Conservation (phyloP, 2,888 invertebrate species). For the Pyrrhia umbra region DNA sequence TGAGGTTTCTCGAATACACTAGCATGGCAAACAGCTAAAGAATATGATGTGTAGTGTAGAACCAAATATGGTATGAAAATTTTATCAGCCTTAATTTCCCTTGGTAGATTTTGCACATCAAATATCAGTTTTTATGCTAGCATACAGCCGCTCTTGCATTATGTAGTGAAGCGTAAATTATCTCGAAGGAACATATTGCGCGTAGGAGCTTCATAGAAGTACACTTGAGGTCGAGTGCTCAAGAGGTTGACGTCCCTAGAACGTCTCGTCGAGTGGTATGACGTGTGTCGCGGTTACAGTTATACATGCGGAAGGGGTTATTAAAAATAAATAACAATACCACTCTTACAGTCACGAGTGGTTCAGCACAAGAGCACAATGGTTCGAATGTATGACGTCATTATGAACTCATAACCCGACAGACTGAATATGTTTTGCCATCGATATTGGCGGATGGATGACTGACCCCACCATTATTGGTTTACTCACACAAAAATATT, state of each 20-base stretch:
- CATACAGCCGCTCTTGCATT: constrained; percentile 66
- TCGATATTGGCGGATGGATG: constrained; percentile 14
- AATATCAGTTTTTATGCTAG: constrained; percentile 65
- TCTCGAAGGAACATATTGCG: constrained; percentile 76
- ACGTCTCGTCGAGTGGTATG: constrained; percentile 67
- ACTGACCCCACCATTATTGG: constrained; percentile 15
- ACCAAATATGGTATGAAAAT: constrained; percentile 28
- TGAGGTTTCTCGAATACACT: constrained; percentile 19
- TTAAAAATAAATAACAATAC: constrained; percentile 63
- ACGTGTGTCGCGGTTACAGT: constrained; percentile 65
- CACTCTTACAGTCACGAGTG: constrained; percentile 52
- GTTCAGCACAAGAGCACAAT: constrained; percentile 31
- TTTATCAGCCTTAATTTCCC: constrained; percentile 65
- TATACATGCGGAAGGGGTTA: constrained; percentile 57
- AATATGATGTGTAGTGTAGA: constrained; percentile 25
- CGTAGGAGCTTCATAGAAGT: constrained; percentile 80
- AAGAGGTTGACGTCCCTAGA: constrained; percentile 77
- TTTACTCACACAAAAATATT: neutral
- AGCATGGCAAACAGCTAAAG: constrained; percentile 5
- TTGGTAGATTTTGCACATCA: constrained; percentile 64
- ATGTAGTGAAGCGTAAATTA: constrained; percentile 76
- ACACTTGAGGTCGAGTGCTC: constrained; percentile 77
- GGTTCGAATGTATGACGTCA: constrained; percentile 40
- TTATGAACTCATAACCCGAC: constrained; percentile 28
- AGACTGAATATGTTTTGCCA: constrained; percentile 15